Evolutionary conservation across 2,113 vertebrate species (phyloP).

Genomic region (Pomatorhinus ruficollis): DNA sequence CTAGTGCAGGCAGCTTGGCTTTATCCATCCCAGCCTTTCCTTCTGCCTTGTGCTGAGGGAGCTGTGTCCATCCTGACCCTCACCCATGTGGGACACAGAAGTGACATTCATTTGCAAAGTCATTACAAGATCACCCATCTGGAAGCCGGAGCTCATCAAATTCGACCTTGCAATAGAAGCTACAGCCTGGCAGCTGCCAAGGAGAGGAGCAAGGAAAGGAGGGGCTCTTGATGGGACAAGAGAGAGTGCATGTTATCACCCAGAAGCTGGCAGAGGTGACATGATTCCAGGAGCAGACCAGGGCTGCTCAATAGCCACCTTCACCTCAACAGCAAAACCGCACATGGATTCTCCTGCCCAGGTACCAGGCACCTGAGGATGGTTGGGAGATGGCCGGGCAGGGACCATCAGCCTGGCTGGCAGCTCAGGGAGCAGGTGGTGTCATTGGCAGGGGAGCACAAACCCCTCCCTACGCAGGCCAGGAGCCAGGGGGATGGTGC

Average conservation of each 20-base stretch:
- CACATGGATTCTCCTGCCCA: neutral
- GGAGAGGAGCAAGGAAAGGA: neutral
- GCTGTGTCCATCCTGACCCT: neutral
- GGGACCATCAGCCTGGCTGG: neutral
- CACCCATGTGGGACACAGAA: accelerated
- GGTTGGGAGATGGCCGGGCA: neutral
- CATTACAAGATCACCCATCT: neutral
- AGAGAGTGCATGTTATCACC: accelerated
- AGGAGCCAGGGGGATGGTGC: neutral
- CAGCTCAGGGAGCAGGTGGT: slow-evolving; percentile 29
- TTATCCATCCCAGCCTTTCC: neutral
- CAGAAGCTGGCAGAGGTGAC: neutral
- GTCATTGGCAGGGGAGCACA: neutral
- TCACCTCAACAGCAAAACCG: neutral
- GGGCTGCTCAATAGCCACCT: neutral
- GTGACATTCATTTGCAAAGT: neutral
- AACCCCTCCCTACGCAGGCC: accelerated
- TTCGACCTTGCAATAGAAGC: neutral
- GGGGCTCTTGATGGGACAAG: neutral
- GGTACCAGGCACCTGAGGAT: accelerated
- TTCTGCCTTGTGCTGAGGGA: neutral
- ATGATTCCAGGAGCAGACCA: neutral
- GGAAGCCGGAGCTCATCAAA: neutral
- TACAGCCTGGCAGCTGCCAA: neutral
- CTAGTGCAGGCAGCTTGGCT: neutral